A percentile compares a stretch with the other conserved stretches of the same genome.
Evolutionary conservation across 2,113 vertebrate genomes (phyloP).

Genomic region (Atlantisia rogersi): DNA sequence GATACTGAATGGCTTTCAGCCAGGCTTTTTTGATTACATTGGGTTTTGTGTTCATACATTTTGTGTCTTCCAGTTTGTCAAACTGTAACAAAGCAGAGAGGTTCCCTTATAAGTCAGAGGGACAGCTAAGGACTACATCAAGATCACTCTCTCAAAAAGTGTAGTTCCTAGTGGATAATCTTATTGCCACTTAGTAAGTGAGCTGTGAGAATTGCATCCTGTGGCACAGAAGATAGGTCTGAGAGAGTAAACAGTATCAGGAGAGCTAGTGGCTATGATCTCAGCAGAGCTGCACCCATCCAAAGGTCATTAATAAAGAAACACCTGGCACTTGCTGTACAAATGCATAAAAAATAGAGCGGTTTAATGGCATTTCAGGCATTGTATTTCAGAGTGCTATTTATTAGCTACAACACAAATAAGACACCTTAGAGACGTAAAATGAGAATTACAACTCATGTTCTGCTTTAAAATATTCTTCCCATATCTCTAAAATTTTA

Average conservation of each 20-base stretch:
- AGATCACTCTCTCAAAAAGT: not conserved
- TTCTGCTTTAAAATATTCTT: not conserved
- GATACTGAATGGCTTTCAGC: not conserved
- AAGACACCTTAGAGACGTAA: not conserved
- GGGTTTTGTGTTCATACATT: not conserved
- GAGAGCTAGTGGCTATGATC: not conserved
- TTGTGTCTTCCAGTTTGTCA: not conserved
- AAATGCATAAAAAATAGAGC: not conserved
- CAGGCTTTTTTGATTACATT: not conserved
- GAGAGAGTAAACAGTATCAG: not conserved
- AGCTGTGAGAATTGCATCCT: not conserved
- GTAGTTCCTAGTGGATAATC: not conserved
- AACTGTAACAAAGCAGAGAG: not conserved
- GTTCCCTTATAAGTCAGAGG: not conserved
- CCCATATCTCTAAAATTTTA: not conserved
- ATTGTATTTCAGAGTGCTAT: not conserved
- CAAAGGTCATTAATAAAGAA: not conserved
- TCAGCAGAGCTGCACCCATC: not conserved
- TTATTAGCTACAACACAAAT: not conserved
- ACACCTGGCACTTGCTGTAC: not conserved
- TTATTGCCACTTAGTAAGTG: not conserved
- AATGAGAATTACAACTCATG: fast-evolving
- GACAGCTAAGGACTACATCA: not conserved
- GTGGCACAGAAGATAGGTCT: not conserved
- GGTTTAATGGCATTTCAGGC: not conserved